Evolutionary conservation across 2,888 invertebrate genomes (phyloP).

Genomic region (Pachydiplax longipennis): DNA sequence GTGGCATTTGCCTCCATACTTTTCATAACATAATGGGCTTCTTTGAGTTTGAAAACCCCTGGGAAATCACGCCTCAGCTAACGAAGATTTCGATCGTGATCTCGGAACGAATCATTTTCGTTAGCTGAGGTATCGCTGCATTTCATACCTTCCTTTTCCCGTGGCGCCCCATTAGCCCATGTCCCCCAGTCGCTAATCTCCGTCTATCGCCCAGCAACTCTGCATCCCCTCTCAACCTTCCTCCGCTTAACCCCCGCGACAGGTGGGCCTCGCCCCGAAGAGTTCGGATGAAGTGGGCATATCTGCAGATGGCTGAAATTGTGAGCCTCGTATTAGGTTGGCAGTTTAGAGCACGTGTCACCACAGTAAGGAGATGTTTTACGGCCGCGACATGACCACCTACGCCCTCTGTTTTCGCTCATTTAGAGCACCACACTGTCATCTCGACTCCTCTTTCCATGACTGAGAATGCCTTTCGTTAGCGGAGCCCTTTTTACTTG

Average conservation of each 20-base stretch:
- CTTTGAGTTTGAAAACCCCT: too few species aligned
- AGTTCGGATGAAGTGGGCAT: neutral
- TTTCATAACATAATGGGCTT: too few species aligned
- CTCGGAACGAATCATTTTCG: too few species aligned
- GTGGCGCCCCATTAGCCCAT: too few species aligned
- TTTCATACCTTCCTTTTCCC: too few species aligned
- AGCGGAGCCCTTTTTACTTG: neutral
- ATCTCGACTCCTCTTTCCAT: neutral
- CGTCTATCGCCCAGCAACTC: too few species aligned
- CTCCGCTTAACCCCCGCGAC: neutral
- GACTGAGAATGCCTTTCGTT: neutral
- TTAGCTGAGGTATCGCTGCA: too few species aligned
- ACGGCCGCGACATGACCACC: conserved; percentile 5
- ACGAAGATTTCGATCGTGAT: too few species aligned
- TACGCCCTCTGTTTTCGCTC: neutral
- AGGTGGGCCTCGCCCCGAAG: conserved; percentile 42
- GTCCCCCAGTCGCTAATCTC: too few species aligned
- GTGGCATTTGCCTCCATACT: too few species aligned
- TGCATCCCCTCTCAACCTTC: conserved; percentile 46
- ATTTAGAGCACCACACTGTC: neutral
- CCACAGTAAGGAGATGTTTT: neutral
- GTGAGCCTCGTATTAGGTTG: neutral
- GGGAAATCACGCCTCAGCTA: too few species aligned
- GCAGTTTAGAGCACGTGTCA: conserved; percentile 31
- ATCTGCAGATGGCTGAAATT: neutral